Conservation (phyloP, 2,888 invertebrate species). For the Pachycephus smyrnensis region DNA sequence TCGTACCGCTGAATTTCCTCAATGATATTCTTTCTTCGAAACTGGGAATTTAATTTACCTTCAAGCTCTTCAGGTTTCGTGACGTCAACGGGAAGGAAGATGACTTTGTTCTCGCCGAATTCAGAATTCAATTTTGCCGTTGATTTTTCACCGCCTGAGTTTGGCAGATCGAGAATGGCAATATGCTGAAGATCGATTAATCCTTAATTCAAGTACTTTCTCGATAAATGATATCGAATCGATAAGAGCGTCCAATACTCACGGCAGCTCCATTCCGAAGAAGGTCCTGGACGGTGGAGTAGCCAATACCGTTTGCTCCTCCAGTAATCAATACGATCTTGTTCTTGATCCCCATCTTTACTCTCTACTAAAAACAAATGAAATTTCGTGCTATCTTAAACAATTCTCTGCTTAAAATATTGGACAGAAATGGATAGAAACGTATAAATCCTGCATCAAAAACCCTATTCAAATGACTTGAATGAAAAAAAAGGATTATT, state of each 20-base stretch:
- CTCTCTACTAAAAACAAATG: conserved; percentile 14
- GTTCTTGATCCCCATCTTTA: conserved; percentile 24
- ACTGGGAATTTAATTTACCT: conserved; percentile 40
- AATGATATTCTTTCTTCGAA: background rate
- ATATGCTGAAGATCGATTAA: conserved; percentile 34
- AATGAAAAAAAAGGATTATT: too few species aligned
- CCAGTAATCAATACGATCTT: conserved; percentile 50
- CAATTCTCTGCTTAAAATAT: too few species aligned
- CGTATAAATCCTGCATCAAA: too few species aligned
- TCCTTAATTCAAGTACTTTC: background rate
- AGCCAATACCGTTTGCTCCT: conserved; percentile 42
- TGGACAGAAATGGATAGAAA: too few species aligned
- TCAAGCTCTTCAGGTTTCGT: conserved; percentile 64
- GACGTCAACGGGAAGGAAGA: conserved; percentile 69
- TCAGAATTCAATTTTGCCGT: conserved; percentile 61
- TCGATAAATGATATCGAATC: background rate
- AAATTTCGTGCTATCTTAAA: background rate
- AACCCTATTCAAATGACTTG: too few species aligned
- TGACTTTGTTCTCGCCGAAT: conserved; percentile 64
- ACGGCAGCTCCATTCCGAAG: conserved; percentile 40
- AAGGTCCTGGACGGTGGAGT: conserved; percentile 32
- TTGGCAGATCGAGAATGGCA: conserved; percentile 54
- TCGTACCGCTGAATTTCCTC: background rate
- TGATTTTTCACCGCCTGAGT: conserved; percentile 59
- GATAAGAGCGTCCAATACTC: background rate